These are phyloP conservation scores for Spilarctia lutea DNA, from an alignment of 2,888 invertebrate species.

Conservation along the genomic window DNA sequence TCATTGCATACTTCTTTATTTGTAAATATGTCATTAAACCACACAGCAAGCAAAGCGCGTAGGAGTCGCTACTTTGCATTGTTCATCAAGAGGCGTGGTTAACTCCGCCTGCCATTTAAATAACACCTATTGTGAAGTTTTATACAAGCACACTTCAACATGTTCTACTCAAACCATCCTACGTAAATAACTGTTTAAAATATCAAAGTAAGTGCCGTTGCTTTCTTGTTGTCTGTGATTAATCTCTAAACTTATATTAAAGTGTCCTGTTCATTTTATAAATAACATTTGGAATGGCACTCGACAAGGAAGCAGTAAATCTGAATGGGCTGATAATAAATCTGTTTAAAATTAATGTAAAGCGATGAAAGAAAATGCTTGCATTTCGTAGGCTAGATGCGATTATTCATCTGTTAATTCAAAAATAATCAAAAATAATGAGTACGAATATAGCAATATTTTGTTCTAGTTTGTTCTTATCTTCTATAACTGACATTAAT, in stretches of 20 bases:
- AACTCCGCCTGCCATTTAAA: conserved; percentile 55
- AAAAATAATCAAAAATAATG: background rate
- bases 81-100: conserved; percentile 49
- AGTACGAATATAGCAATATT: background rate
- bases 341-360: background rate
- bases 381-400: background rate
- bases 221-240: background rate
- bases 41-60: conserved; percentile 43
- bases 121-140: conserved; percentile 54
- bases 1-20: background rate
- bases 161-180: conserved; percentile 42
- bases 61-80: conserved; percentile 46
- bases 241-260: background rate
- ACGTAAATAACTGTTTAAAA: conserved; percentile 23
- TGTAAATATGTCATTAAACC: background rate
- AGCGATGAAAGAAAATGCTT: background rate
- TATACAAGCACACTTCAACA: conserved; percentile 54
- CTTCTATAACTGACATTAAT: background rate
- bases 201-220: conserved; percentile 8
- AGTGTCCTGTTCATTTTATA: background rate
- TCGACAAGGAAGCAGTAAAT: background rate
- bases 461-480: background rate
- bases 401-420: background rate
- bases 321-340: background rate
- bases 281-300: background rate